Conservation (phyloP, 2,797 vertebrate species). For the Gymnodraco acuticeps region DNA sequence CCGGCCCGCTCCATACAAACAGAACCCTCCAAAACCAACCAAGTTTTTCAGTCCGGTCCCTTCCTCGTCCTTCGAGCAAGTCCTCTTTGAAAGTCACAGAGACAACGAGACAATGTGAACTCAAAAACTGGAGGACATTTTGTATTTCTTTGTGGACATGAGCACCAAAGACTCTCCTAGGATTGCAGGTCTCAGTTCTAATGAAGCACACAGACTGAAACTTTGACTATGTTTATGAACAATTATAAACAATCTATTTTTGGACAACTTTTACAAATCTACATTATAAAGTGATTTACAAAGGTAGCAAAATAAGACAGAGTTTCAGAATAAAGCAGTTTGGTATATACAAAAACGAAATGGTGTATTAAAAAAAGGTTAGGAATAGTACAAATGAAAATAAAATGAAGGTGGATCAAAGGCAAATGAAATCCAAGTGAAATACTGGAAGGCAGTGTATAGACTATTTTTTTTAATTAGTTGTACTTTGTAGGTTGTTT, state of each 20-base stretch:
- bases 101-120: conserved; percentile 67
- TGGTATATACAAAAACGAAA: too few species aligned
- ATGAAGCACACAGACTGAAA: conserved; percentile 10
- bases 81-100: conserved; percentile 28
- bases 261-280: too few species aligned
- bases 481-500: neutral
- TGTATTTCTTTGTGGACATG: conserved; percentile 7
- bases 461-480: neutral
- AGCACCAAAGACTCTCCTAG: conserved; percentile 12
- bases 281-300: too few species aligned
- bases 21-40: conserved; percentile 19
- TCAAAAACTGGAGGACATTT: neutral
- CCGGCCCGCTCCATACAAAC: conserved; percentile 57
- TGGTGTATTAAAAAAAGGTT: too few species aligned
- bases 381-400: too few species aligned
- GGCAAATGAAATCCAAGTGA: too few species aligned
- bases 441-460: too few species aligned
- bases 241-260: too few species aligned
- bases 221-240: conserved; percentile 1
- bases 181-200: neutral
- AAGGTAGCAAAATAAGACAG: too few species aligned
- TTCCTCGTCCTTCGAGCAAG: conserved; percentile 40
- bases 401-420: too few species aligned
- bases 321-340: too few species aligned
- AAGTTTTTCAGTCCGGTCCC: conserved; percentile 44